Conservation (phyloP, 2,797 vertebrate species). For the Hydrophis major region DNA sequence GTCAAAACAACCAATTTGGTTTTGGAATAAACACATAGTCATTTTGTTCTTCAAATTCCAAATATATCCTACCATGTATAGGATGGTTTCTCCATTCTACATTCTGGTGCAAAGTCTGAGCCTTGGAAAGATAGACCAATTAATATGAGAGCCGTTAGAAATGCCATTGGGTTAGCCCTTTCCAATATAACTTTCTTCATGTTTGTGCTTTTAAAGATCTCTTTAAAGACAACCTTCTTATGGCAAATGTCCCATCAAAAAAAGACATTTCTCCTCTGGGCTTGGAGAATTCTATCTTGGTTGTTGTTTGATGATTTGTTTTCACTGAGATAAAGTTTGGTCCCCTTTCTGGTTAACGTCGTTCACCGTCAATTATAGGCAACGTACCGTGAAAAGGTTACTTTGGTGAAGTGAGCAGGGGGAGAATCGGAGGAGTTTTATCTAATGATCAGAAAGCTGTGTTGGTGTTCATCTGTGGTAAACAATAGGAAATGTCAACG, state of each 20-base stretch:
- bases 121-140: not conserved
- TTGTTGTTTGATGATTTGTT: constrained; percentile 71
- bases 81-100: not conserved
- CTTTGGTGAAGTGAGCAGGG: constrained; percentile 75
- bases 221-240: not conserved
- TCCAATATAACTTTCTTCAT: not conserved
- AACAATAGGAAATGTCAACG: constrained; percentile 72
- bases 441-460: constrained; percentile 86
- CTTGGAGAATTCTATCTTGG: constrained; percentile 72
- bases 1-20: not conserved
- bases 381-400: constrained; percentile 72
- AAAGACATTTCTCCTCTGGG: not conserved
- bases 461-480: constrained; percentile 87
- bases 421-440: constrained; percentile 76
- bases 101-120: not conserved
- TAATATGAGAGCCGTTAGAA: not conserved
- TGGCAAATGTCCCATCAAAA: not conserved
- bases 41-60: not conserved
- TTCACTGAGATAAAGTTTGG: constrained; percentile 78
- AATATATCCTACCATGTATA: not conserved
- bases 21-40: not conserved
- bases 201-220: not conserved
- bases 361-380: constrained; percentile 79
- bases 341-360: constrained; percentile 79
- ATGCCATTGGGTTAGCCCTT: not conserved